Evolutionary conservation across 2,113 vertebrate genomes (phyloP), one percentile per base, ranked within the genome.

Genomic region (Prionailurus viverrinus): DNA sequence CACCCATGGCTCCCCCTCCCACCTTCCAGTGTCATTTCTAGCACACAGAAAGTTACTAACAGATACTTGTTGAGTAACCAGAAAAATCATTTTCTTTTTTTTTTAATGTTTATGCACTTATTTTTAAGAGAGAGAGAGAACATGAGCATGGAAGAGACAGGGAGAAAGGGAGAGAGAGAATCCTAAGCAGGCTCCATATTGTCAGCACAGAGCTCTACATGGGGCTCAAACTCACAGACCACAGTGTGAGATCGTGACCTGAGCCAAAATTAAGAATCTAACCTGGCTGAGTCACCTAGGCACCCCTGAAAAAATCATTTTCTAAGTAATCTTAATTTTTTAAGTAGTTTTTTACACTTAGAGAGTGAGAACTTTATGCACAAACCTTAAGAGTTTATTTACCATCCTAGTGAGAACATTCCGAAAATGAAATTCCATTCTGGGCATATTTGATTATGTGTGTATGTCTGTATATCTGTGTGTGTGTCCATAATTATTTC

Each of bases 391-490:
- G 61, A 39, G 68, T 29, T 95, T 65, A 93, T 31, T 84, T 73
- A 91, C 5, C 21, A 29, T 29, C 51, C 31, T 89, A 82, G 39
- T 68, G 66, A 85, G 16, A 69, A 74, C 18, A 93, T 53, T 89
- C 66, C 84, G 96, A 80, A 97, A 61, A 74, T 65, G 33, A 82
- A 97, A 81, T 73, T 74, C 6, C 6, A 91, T 65, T 90, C 45
- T 61, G 5, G 13, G 14, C 19, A 21, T 65, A 18, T 89, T 91
- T 91, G 21, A 69, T 25, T 41, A 18, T 19, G 5, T 61, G 25
- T 53, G 1, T 27, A 23, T n/a, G 4, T 36, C 9, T 55, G 2
- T 45, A 45, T 45, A 45, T 45, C 1, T 61, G 33, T 78, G 12
- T 51, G 15, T 89, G 7, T 23, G 66, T 65, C 11, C 58, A 15